Percentiles rank a stretch among this genome's conserved stretches.
phyloP scores from a whole-genome alignment of 2,113 vertebrate species.

The Crypturellus undulatus region DNA sequence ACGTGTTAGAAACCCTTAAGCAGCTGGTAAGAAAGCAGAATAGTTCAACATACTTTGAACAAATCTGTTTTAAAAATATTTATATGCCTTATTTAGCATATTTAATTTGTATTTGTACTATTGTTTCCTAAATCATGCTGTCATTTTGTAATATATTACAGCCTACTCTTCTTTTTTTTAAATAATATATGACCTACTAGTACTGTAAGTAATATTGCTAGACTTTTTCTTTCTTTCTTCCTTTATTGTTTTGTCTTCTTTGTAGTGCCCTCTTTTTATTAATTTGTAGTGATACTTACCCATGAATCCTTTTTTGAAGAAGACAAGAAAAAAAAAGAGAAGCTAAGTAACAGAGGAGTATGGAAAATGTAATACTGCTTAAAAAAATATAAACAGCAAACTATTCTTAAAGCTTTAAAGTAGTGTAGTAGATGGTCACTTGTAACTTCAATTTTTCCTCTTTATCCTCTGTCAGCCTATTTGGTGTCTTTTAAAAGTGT shows the following conservation, averaged over 20 bases:
- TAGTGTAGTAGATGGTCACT: background rate
- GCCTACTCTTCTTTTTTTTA: background rate
- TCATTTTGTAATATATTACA: background rate
- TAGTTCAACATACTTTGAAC: background rate
- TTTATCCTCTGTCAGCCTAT: background rate
- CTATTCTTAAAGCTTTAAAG: background rate
- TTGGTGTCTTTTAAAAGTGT: background rate
- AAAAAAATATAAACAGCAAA: rapidly evolving
- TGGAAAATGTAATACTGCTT: background rate
- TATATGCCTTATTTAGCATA: background rate
- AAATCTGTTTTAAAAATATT: background rate
- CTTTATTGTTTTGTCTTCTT: background rate
- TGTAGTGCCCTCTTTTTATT: background rate
- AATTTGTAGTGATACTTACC: background rate
- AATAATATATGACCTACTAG: background rate
- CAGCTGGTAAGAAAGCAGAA: background rate
- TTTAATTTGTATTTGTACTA: background rate
- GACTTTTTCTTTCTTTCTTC: background rate
- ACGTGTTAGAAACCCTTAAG: background rate
- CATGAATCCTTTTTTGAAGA: background rate
- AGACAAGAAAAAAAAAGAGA: background rate
- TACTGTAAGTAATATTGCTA: background rate
- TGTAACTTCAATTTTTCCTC: background rate
- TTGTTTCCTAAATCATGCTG: background rate
- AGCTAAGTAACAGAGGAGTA: background rate